These are phyloP conservation scores for Gambelia wislizenii DNA, from an alignment of 2,797 vertebrate genomes.

Conservation along the genomic window DNA sequence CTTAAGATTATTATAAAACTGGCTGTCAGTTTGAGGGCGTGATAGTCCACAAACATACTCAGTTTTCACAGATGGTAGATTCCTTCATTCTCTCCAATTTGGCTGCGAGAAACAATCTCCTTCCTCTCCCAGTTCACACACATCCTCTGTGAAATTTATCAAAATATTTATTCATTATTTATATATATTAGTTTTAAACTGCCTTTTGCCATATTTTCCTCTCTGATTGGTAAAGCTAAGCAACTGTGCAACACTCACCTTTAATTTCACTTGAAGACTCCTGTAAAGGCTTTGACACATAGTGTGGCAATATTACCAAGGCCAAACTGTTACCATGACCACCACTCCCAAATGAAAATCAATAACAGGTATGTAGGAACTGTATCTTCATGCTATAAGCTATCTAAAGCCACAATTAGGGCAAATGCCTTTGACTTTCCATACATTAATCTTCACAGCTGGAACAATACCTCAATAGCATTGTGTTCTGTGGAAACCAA, in stretches of 20 bases:
- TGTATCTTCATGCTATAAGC: background rate
- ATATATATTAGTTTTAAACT: background rate
- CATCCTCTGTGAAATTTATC: background rate
- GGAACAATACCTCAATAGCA: too few relatives aligned
- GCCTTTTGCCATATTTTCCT: background rate
- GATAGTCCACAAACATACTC: background rate
- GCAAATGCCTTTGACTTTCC: background rate
- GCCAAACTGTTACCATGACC: background rate
- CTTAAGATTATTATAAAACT: slow-evolving; percentile 29
- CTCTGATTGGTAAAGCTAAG: too few relatives aligned
- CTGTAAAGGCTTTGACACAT: background rate
- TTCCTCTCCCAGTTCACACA: background rate
- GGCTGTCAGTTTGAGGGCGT: slow-evolving; percentile 45
- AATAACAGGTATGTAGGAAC: background rate
- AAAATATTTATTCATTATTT: background rate
- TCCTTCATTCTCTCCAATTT: background rate
- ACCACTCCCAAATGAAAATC: background rate
- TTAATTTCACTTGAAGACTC: background rate
- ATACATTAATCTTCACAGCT: background rate
- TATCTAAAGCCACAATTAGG: background rate
- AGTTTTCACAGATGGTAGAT: slow-evolving; percentile 20
- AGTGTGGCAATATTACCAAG: background rate
- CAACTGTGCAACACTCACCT: background rate
- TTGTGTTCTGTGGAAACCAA: too few relatives aligned
- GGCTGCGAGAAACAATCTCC: background rate